phyloP scores from a whole-genome alignment of 2,888 invertebrate genomes.

The Erynnis tages region DNA sequence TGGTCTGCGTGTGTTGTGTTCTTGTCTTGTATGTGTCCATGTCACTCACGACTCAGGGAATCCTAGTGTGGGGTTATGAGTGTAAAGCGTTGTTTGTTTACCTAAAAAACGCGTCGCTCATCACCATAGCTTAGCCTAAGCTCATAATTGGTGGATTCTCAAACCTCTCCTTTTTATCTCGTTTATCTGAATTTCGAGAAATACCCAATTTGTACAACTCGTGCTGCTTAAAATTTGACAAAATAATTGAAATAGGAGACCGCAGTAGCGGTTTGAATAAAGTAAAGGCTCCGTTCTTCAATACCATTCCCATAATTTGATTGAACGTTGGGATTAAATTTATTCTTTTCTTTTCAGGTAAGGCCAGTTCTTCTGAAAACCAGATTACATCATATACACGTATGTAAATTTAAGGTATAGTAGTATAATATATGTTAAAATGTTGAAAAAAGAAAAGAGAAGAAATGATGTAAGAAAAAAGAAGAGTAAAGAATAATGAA shows the following conservation, averaged over 20 bases:
- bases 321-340: no score
- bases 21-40: no score
- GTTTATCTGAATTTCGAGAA: slow-evolving; percentile 25
- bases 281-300: no score
- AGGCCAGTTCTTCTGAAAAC: neutral
- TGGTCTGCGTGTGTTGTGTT: no score
- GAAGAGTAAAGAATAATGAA: slow-evolving; percentile 15
- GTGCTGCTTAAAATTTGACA: slow-evolving; percentile 3
- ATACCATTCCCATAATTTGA: no score
- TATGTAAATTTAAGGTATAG: neutral
- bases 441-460: neutral
- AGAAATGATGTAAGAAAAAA: neutral
- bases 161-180: slow-evolving; percentile 38
- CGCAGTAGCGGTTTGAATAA: no score
- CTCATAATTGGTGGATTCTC: slow-evolving; percentile 46
- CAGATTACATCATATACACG: neutral
- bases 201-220: slow-evolving; percentile 10
- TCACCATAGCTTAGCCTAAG: neutral
- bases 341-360: slow-evolving; percentile 10
- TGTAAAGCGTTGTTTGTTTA: neutral
- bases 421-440: neutral
- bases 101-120: neutral
- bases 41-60: no score
- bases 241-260: neutral
- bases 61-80: no score